Percentiles rank a stretch among this genome's conserved stretches.
Conservation (phyloP, 1,140 invertebrate species). For the Mamestra configurata region DNA sequence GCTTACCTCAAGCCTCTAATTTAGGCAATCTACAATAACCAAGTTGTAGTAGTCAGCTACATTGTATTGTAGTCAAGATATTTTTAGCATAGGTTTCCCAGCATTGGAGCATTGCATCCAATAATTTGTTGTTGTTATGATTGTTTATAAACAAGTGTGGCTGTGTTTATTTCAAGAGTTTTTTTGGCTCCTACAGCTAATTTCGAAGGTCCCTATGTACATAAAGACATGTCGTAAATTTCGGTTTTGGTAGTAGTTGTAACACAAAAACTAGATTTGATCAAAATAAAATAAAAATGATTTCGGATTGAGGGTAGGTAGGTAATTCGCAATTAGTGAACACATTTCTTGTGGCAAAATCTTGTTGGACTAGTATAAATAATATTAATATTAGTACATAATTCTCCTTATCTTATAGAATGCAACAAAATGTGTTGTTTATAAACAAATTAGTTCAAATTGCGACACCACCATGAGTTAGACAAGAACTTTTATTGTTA, state of each 20-base stretch:
- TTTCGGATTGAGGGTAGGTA: too few species aligned
- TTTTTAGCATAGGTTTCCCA: neutral
- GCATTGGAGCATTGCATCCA: neutral
- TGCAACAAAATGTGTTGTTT: neutral
- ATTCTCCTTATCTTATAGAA: neutral
- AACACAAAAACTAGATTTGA: too few species aligned
- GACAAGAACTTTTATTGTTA: conserved; percentile 21
- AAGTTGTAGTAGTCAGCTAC: too few species aligned
- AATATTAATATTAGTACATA: too few species aligned
- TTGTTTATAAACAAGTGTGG: conserved; percentile 13
- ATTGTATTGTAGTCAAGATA: neutral
- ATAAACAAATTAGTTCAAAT: conserved; percentile 39
- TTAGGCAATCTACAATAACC: neutral
- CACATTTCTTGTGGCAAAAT: too few species aligned
- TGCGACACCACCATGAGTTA: neutral
- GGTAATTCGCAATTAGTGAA: too few species aligned
- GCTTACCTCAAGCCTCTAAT: neutral
- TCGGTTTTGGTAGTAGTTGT: too few species aligned
- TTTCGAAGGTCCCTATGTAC: too few species aligned
- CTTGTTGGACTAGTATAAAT: too few species aligned
- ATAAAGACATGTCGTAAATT: too few species aligned
- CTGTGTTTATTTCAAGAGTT: neutral
- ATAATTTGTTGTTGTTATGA: conserved; percentile 16
- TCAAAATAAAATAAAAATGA: too few species aligned
- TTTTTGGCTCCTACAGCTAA: neutral